Base-by-base conservation (phyloP, 1,140 invertebrate genomes). In the Dysdera silvatica region DNA sequence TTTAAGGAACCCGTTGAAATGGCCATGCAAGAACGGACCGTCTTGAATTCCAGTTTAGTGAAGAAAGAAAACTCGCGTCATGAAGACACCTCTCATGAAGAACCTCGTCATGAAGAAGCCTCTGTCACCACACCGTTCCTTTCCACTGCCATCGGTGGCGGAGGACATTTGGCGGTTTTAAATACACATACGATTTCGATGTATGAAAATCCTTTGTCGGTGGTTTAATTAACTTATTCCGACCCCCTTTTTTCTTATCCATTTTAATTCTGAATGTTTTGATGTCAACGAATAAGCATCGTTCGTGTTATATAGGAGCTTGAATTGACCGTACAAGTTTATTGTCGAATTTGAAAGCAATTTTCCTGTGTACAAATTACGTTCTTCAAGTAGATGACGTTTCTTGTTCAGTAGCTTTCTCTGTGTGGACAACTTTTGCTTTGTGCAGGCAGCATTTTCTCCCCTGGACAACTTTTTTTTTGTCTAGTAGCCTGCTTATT, bases 181-280 rank as follows among this genome's bases (percentile, higher is more conserved):
- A n/a, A 10, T 35, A 55, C 2, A 14, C n/a, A 51, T 12, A 31
- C 35, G 3, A 43, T 51, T 20, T 47, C 61, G 3, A 41, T 64
- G 45, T 57, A 51, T 43, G 35, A 45, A 10, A 57, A 64, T 58
- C 61, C 54, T 1, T 23, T 55, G n/a, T 41, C 43, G n/a, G 0
- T 45, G 32, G 53, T 52, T 43, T 64, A 29, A 37, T 14, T 14
- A 37, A 37, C 12, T 14, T 1, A 37, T 14, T 14, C 35, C 35
- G n/a, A 10, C 35, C 12, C 12, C 12, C 12, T 12, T 14, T 37
- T 37, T 37, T n/a, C 1, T n/a, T 37, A 14, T 14, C 35, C 35
- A 37, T 37, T n/a, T 14, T 37, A 12, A 37, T 14, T 14, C 12
- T 37, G n/a, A 37, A 37, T 14, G n/a, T n/a, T n/a, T n/a, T n/a